phyloP scores from a whole-genome alignment of 2,113 vertebrate genomes.

The Dasypus novemcinctus region DNA sequence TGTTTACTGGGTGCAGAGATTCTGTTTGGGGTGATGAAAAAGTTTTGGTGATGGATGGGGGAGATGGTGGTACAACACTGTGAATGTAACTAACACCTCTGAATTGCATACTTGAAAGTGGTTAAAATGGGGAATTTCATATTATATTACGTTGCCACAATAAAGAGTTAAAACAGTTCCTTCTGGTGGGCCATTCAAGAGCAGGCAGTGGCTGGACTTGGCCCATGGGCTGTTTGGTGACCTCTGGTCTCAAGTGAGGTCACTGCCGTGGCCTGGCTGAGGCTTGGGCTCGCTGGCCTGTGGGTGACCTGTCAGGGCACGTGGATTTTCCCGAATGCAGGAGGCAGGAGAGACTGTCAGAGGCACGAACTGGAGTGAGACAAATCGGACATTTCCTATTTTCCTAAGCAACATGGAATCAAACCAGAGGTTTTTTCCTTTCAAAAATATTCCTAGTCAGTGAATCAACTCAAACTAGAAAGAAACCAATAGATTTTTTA shows the following conservation, averaged over 20 bases:
- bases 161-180: neutral
- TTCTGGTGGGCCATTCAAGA: neutral
- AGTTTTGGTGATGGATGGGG: too few relatives aligned
- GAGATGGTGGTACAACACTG: too few relatives aligned
- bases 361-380: neutral
- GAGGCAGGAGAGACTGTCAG: too few relatives aligned
- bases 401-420: neutral
- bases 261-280: neutral
- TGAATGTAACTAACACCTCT: too few relatives aligned
- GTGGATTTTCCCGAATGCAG: neutral
- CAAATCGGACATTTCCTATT: neutral
- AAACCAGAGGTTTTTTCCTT: neutral
- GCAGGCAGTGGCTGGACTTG: rapidly evolving
- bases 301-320: neutral
- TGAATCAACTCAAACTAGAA: neutral
- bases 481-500: neutral
- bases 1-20: too few relatives aligned
- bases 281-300: neutral
- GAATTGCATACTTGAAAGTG: too few relatives aligned
- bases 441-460: neutral
- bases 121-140: too few relatives aligned
- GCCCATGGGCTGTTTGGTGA: neutral
- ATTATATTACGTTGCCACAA: too few relatives aligned
- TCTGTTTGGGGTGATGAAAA: too few relatives aligned
- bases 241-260: too few relatives aligned